Evolutionary conservation across 2,113 vertebrate species (phyloP).

Genomic region (Coracopsis vasa): DNA sequence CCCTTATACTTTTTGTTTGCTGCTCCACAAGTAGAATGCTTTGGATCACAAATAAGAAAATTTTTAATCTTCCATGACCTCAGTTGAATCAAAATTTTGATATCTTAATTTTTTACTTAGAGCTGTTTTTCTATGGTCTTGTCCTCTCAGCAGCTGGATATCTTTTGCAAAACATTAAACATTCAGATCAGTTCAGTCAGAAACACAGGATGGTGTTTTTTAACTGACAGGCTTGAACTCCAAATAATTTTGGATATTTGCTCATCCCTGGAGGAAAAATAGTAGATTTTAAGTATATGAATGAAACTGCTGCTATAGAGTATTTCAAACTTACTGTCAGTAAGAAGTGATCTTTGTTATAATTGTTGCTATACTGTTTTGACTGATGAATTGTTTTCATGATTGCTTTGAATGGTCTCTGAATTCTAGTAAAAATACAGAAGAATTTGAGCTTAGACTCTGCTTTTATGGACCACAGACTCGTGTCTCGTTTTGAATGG

Average conservation of each 20-base stretch:
- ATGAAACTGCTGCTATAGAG: not conserved
- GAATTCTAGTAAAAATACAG: not conserved
- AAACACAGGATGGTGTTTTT: not conserved
- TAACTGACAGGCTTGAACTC: not conserved
- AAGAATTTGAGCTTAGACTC: not conserved
- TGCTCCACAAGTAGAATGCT: not conserved
- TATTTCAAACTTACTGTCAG: not conserved
- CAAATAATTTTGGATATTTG: not conserved
- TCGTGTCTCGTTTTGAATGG: not conserved
- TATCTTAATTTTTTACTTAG: not conserved
- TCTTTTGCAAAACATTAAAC: not conserved
- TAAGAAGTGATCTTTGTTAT: not conserved
- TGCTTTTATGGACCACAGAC: not conserved
- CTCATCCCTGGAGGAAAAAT: not conserved
- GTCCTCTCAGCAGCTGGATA: not conserved
- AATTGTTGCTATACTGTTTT: not conserved
- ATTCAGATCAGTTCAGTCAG: not conserved
- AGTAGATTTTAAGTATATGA: not conserved
- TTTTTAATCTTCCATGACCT: not conserved
- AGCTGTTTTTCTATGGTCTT: not conserved
- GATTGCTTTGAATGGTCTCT: not conserved
- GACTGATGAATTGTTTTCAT: not conserved
- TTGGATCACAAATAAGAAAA: not conserved
- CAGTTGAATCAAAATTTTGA: not conserved
- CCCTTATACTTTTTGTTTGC: not conserved